Evolutionary conservation across 2,888 invertebrate species (phyloP).

Genomic region (Epicampocera succincta): DNA sequence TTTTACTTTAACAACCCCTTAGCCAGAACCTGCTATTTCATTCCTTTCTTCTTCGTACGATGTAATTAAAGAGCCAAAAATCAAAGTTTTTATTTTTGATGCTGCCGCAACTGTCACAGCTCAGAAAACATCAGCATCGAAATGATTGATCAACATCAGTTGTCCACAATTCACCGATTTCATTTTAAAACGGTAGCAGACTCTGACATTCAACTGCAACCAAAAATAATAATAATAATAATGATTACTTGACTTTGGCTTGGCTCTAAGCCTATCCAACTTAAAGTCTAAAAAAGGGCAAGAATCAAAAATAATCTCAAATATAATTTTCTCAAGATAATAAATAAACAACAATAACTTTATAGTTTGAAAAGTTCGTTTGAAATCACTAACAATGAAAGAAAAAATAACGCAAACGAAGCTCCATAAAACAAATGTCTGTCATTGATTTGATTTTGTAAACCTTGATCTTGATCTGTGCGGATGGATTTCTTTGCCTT

Average conservation of each 20-base stretch:
- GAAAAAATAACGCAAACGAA: background rate
- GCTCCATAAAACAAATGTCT: constrained; percentile 32
- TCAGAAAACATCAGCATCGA: constrained; percentile 37
- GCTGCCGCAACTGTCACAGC: constrained; percentile 48
- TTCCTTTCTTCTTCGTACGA: too few species aligned
- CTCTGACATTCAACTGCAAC: constrained; percentile 51
- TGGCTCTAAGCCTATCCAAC: background rate
- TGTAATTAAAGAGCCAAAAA: background rate
- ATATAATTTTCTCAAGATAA: constrained; percentile 36
- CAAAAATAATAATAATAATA: constrained; percentile 32
- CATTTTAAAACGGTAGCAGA: constrained; percentile 47
- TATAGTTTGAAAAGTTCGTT: constrained; percentile 15
- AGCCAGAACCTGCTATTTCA: too few species aligned
- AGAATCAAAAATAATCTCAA: constrained; percentile 47
- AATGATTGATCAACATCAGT: constrained; percentile 54
- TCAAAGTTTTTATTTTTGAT: constrained; percentile 4
- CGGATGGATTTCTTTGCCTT: constrained; percentile 29
- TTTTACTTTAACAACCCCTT: too few species aligned
- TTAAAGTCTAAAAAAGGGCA: constrained; percentile 28
- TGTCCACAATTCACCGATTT: constrained; percentile 22
- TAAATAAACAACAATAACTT: constrained; percentile 53
- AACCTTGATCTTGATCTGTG: constrained; percentile 58
- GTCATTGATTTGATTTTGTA: constrained; percentile 9
- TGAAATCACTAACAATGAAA: background rate
- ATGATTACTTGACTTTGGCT: constrained; percentile 40